phyloP scores from a whole-genome alignment of 2,888 invertebrate genomes.

The Syrista parreyssii region DNA sequence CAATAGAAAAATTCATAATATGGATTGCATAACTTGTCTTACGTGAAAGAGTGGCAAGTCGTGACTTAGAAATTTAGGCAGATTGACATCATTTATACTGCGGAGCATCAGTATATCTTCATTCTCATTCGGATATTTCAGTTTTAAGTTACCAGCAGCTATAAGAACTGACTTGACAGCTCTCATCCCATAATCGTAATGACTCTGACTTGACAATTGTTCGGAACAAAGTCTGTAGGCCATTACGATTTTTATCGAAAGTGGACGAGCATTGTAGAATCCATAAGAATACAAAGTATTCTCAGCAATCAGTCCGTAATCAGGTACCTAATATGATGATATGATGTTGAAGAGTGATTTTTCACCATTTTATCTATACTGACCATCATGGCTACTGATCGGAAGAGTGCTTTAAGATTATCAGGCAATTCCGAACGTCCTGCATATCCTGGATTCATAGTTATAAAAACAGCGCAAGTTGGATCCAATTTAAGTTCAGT shows the following conservation, averaged over 20 bases:
- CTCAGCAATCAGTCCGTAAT: conserved; percentile 73
- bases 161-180: conserved; percentile 75
- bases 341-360: background rate
- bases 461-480: conserved; percentile 72
- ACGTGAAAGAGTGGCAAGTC: conserved; percentile 71
- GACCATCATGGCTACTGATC: conserved; percentile 76
- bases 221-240: conserved; percentile 75
- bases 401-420: conserved; percentile 72
- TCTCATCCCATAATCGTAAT: conserved; percentile 78
- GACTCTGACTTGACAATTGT: conserved; percentile 73
- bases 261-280: conserved; percentile 70
- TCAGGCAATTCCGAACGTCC: conserved; percentile 73
- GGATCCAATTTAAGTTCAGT: conserved; percentile 70
- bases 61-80: conserved; percentile 74
- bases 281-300: conserved; percentile 74
- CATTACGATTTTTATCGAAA: conserved; percentile 75
- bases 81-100: conserved; percentile 76
- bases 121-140: conserved; percentile 71
- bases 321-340: conserved; percentile 66
- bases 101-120: conserved; percentile 72
- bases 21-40: conserved; percentile 11
- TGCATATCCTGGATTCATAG: conserved; percentile 73
- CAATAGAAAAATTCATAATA: background rate
- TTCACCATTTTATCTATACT: conserved; percentile 28
- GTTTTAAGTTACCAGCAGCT: conserved; percentile 74